Evolutionary conservation across 2,113 vertebrate species (phyloP).

Genomic region (Anarhynchus alexandrinus): DNA sequence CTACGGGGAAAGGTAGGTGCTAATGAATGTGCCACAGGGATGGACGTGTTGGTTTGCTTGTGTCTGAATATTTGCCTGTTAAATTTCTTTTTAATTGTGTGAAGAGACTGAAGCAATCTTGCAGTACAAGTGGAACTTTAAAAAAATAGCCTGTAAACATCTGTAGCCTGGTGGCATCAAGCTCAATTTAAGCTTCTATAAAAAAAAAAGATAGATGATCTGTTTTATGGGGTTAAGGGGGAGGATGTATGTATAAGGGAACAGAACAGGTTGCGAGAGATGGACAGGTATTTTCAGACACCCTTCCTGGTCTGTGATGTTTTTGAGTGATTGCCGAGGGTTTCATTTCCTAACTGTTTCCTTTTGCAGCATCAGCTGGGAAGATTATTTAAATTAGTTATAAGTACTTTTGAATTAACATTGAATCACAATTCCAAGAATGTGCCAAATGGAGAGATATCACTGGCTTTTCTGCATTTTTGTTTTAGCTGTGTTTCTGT

Average conservation of each 20-base stretch:
- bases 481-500: not conserved
- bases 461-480: not conserved
- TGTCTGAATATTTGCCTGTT: not conserved
- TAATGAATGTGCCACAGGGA: not conserved
- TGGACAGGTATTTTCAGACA: not conserved
- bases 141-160: not conserved
- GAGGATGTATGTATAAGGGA: not conserved
- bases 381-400: not conserved
- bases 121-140: not conserved
- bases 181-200: not conserved
- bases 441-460: not conserved
- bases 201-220: not conserved
- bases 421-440: not conserved
- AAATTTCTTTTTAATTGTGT: not conserved
- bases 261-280: not conserved
- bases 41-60: not conserved
- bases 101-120: not conserved
- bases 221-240: not conserved
- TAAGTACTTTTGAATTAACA: not conserved
- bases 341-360: not conserved
- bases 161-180: not conserved
- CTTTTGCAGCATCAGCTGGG: not conserved
- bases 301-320: not conserved
- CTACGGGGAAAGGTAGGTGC: slow-evolving; percentile 86
- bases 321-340: not conserved